Base-by-base conservation (phyloP, 1,140 invertebrate species). In the Thereuonema tuberculata region DNA sequence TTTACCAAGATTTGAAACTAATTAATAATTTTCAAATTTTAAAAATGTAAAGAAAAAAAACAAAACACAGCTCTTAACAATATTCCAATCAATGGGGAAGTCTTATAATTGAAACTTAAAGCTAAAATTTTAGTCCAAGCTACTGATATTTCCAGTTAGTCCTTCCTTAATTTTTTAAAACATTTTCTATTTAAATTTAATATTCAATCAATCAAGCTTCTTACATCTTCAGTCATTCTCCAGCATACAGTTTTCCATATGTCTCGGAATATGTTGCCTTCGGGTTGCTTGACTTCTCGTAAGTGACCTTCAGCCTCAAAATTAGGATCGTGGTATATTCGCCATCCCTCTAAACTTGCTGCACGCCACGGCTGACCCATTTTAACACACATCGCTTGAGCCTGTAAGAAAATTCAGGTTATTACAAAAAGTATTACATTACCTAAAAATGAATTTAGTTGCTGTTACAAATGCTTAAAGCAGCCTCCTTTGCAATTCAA, bases 361-460 rank as follows among this genome's bases (percentile, higher is more conserved):
- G 89, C 89, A 56, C 87, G 76, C 91, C 92, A 95, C 3, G 84
- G 81, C 72, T 95, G 89, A 0, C 93, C 93, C 68, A 83, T 84
- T 67, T 84, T 84, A 46, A 84, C 79, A 66, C 90, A 92, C 21
- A 93, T 70, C 63, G 85, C 79, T 67, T 94, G 82, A 25, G 91
- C 91, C 73, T 75, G 60, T 0, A 59, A 59, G 24, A 56, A 43
- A 43, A 43, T n/a, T 43, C 37, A 43, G 9, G n/a, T 43, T 43
- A 43, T 12, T 12, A 43, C 37, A 12, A n/a, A 43, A 43, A 12
- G 9, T 43, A 43, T 12, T 12, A 9, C 9, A 43, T n/a, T 43
- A 12, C 37, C n/a, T 9, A n/a, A 12, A n/a, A 9, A 43, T 43
- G n/a, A 12, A 12, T 43, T n/a, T n/a, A 43, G 37, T 43, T 43